Percentiles rank a stretch among this genome's conserved stretches.
Evolutionary conservation across 2,113 vertebrate genomes (phyloP).

Genomic region (Corythornis madagascariensis): DNA sequence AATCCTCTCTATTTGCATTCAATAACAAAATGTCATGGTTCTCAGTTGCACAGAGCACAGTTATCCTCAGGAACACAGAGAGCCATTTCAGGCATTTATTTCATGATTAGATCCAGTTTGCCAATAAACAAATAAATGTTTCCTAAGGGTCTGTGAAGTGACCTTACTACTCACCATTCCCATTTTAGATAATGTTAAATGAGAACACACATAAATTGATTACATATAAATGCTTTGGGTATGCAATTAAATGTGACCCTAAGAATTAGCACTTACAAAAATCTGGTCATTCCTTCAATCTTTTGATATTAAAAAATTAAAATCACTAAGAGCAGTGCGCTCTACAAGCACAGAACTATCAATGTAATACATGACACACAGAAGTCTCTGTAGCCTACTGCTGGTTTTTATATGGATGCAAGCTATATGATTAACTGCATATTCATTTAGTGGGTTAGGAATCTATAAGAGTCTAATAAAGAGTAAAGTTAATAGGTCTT

Average conservation of each 20-base stretch:
- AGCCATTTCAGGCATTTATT: neutral
- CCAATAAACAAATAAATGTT: neutral
- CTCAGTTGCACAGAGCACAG: neutral
- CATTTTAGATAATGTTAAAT: neutral
- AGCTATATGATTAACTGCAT: neutral
- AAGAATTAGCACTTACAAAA: neutral
- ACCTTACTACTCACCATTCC: neutral
- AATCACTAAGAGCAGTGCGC: neutral
- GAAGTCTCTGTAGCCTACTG: neutral
- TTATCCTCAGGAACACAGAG: neutral
- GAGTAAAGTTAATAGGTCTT: neutral
- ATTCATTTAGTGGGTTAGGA: neutral
- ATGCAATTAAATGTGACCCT: neutral
- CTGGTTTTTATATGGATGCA: neutral
- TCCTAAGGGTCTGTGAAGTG: neutral
- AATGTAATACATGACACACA: neutral
- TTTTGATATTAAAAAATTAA: neutral
- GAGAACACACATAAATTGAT: neutral
- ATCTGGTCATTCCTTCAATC: neutral
- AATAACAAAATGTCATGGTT: rapidly evolving
- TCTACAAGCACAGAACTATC: neutral
- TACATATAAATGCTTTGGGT: neutral
- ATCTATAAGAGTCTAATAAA: neutral
- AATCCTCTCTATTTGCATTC: neutral
- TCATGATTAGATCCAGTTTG: neutral